These are phyloP conservation scores for Ephialtes manifestator DNA, from an alignment of 2,888 invertebrate genomes.

Conservation along the genomic window DNA sequence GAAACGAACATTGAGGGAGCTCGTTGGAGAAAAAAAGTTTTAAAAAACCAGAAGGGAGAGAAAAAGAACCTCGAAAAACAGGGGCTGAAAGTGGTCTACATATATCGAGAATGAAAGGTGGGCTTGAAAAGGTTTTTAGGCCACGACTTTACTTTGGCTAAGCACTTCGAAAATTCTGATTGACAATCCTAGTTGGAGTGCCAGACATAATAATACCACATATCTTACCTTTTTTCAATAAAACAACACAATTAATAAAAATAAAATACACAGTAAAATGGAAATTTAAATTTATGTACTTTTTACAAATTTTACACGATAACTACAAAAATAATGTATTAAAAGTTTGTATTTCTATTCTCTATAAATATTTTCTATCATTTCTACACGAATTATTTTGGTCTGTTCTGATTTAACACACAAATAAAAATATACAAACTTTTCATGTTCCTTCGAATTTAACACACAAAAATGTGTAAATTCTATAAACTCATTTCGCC, in stretches of 20 bases:
- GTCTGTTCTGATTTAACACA: not conserved
- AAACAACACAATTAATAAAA: not conserved
- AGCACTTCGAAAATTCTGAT: conserved; percentile 37
- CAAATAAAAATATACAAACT: no score
- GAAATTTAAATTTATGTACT: not conserved
- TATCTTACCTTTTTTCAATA: not conserved
- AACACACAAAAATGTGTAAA: no score
- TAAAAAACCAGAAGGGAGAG: conserved; percentile 11
- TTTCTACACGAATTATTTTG: not conserved
- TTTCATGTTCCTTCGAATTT: no score
- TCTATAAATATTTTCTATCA: no score
- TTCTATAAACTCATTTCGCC: no score
- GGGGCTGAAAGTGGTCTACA: conserved; percentile 33
- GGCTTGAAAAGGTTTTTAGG: conserved; percentile 62
- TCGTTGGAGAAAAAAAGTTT: conserved; percentile 5
- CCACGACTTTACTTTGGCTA: conserved; percentile 53
- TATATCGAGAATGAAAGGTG: conserved; percentile 47
- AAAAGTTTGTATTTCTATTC: no score
- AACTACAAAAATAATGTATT: no score
- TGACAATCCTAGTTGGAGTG: not conserved
- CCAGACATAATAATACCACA: not conserved
- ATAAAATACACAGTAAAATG: not conserved
- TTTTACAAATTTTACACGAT: not conserved
- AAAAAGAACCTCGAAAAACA: conserved; percentile 32
- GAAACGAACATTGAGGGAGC: conserved; percentile 16